Conservation (phyloP, 1,140 invertebrate species). For the Dendrolimus punctatus region DNA sequence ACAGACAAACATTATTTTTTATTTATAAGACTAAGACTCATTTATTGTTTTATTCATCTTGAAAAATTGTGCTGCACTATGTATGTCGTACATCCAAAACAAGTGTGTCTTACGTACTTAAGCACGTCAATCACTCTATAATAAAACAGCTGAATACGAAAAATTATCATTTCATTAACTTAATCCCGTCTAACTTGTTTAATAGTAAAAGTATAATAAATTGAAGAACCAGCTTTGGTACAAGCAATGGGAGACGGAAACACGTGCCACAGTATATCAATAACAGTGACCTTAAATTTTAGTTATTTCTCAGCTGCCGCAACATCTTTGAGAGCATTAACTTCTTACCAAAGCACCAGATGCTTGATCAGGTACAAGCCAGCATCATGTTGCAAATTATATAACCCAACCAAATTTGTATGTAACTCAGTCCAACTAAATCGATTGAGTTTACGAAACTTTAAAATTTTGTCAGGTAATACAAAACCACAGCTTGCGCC, state of each 20-base stretch:
- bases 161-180: too few species aligned
- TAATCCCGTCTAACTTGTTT: too few species aligned
- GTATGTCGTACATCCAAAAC: too few species aligned
- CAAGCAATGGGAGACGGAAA: constrained; percentile 5
- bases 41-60: too few species aligned
- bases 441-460: background rate
- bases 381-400: constrained; percentile 61
- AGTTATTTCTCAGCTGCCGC: constrained; percentile 25
- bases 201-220: too few species aligned
- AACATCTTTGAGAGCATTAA: constrained; percentile 24
- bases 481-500: constrained; percentile 54
- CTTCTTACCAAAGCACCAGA: constrained; percentile 58
- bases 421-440: background rate
- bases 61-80: too few species aligned
- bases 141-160: too few species aligned
- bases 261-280: constrained; percentile 5
- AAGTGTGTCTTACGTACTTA: too few species aligned
- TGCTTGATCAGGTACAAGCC: constrained; percentile 54
- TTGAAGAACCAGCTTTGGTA: too few species aligned
- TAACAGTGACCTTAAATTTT: background rate
- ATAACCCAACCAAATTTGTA: constrained; percentile 25
- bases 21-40: too few species aligned
- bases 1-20: too few species aligned
- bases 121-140: too few species aligned
- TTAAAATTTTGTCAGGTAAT: constrained; percentile 24